Base-by-base conservation (phyloP, 2,888 invertebrate genomes). In the Sceliomorpha sp. region DNA sequence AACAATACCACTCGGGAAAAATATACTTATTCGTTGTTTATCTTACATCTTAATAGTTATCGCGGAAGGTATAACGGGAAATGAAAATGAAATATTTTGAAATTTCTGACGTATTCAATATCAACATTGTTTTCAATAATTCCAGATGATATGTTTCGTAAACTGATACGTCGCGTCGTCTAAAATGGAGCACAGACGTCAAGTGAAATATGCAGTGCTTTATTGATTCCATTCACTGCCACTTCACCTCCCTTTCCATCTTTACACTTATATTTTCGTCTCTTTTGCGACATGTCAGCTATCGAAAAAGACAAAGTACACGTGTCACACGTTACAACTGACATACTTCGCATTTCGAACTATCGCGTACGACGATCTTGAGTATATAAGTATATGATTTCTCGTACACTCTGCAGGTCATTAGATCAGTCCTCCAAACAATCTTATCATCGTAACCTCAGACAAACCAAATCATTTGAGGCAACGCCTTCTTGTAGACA, bases 241-340 rank as follows among this genome's bases (percentile, higher is more conserved):
- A 31, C 48, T 56, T 51, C 45, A 53, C 45, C 53, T 50, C 45
- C 39, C 58, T 39, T 60, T 53, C 45, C 17, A 51, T 58, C 51
- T 66, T 44, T 56, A 45, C 47, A 51, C 58, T 58, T 48, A 51
- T 51, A 51, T 51, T 58, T 50, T 66, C 58, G 58, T 51, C 39
- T 58, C 45, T 66, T 50, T 66, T 45, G 48, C 51, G 39, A 66
- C 58, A 47, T 56, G 48, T 50, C 44, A 50, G 56, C 62, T 53
- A 51, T 53, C 62, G 51, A 62, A 53, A 24, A 62, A 53, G 62
- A 62, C 62, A 62, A 62, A 53, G 53, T 51, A 24, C 62, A 45
- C 45, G 45, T 62, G 62, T 53, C 56, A 56, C 36, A 53, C 39
- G 62, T 51, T 62, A 47, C 32, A 39, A 53, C 31, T 62, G 62